Conservation (phyloP, 2,797 vertebrate species). For the Phataginus tricuspis region DNA sequence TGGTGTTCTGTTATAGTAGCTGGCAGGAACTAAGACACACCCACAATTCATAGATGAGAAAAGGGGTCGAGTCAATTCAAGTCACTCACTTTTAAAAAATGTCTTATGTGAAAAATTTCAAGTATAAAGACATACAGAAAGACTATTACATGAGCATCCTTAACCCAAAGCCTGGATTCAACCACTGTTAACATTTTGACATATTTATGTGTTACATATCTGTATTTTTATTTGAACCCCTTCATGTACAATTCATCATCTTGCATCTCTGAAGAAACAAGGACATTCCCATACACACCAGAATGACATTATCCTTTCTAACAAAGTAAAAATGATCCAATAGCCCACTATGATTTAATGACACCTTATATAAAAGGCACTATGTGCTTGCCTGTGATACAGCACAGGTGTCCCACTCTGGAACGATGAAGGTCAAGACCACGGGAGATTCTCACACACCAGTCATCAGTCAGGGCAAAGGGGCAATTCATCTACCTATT, state of each 20-base stretch:
- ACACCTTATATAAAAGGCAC: too few species aligned
- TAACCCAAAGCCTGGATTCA: background rate
- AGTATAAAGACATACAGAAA: background rate
- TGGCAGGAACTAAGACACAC: rapidly evolving
- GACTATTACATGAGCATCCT: background rate
- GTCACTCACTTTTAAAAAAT: background rate
- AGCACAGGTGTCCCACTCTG: background rate
- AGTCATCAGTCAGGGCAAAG: background rate
- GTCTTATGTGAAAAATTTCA: background rate
- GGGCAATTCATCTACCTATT: background rate
- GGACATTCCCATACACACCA: background rate
- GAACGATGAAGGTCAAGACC: background rate
- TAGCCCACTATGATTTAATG: too few species aligned
- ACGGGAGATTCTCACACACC: background rate
- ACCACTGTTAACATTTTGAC: background rate
- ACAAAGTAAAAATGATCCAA: background rate
- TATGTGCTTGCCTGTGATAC: background rate
- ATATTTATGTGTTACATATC: background rate
- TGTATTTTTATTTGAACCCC: background rate
- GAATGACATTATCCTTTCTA: background rate
- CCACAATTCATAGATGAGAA: background rate
- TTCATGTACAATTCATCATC: background rate
- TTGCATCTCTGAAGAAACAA: background rate
- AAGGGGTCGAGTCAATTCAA: background rate
- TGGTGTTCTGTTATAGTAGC: background rate